Base-by-base conservation (phyloP, 2,113 vertebrate genomes). In the Phrynosoma blainvillii region DNA sequence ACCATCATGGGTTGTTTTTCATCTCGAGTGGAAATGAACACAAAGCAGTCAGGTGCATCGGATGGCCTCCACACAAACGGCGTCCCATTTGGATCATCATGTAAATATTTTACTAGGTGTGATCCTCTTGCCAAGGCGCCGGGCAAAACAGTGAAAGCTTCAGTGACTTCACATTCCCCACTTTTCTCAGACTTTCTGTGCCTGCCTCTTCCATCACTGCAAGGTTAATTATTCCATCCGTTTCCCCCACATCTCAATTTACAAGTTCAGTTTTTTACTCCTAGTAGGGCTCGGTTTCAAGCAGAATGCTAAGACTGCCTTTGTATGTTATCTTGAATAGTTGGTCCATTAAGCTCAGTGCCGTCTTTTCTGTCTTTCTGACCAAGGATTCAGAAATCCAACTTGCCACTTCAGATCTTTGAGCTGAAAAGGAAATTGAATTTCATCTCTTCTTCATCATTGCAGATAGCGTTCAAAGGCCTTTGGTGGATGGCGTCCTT, bases 41-140 rank as follows among this genome's bases (percentile, higher is more conserved):
- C 16, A 36, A 16, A 81, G 79, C 88, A 88, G 14, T 42, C 68
- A 59, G 87, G 84, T 16, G 74, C 87, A 70, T 88, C 87, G 40
- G 74, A 68, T 3, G 65, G 87, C 0, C 0, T n/a, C 84, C 85
- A 88, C 75, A 70, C 59, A 85, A 82, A 80, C 0, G 86, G 83
- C 89, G 47, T 68, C 27, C 20, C 2, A 1, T 47, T 36, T 2
- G 32, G 62, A 32, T 52, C 42, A n/a, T 47, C 13, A 3, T 0
- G 42, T 93, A 65, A 95, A 95, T 95, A 70, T 94, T 95, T 94
- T 52, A 93, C 94, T 84, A 89, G 86, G 79, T 87, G 90, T 88
- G 52, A 83, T 56, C 54, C 47, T 92, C 81, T 32, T 84, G 82
- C 86, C 74, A 71, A 85, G 25, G 88, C 52, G 84, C 59, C 86